Base-by-base conservation (phyloP, 1,140 invertebrate species). In the Trichoplusia ni region DNA sequence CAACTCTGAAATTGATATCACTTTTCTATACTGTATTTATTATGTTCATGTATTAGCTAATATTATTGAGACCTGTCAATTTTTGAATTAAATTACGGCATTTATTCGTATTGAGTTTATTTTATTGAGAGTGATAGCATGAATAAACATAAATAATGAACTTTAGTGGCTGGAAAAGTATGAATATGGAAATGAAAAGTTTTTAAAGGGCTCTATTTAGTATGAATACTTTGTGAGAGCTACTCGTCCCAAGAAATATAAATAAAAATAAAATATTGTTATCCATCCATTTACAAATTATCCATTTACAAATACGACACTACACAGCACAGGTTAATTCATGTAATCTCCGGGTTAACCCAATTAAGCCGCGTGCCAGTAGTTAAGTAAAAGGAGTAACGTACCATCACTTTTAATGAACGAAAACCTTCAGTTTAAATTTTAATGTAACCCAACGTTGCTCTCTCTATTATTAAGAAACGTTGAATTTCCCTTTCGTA, bases 381-480 rank as follows among this genome's bases (percentile, higher is more conserved):
- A 47, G 2, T 49, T 25, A 7, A 25, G 21, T 16, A 9, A 13
- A 56, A 56, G 35, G 33, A 14, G 37, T 56, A 40, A 56, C 27
- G 51, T 35, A 38, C 51, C 51, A 56, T 56, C 25, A 56, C 23
- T 38, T 56, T 56, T 38, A 56, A 56, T 56, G 51, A 37, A 9
- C 33, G 35, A 40, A 37, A 25, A 56, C 51, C 25, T 49, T 18
- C 19, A 18, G 18, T 19, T 19, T 42, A 42, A 16, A 4, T 21
- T 9, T 42, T 42, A n/a, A n/a, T n/a, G n/a, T 33, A 4, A 16
- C 29, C 29, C 27, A 51, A 33, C 13, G 51, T 27, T 19, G 33
- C 46, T 47, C 42, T 49, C 18, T 5, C 13, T 8, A 29, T 25
- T 29, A 25, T 25, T 49, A 49, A 49, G 25, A 49, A 49, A 49